Conservation (phyloP, 2,888 invertebrate species). For the Pyrrhosoma nymphula region DNA sequence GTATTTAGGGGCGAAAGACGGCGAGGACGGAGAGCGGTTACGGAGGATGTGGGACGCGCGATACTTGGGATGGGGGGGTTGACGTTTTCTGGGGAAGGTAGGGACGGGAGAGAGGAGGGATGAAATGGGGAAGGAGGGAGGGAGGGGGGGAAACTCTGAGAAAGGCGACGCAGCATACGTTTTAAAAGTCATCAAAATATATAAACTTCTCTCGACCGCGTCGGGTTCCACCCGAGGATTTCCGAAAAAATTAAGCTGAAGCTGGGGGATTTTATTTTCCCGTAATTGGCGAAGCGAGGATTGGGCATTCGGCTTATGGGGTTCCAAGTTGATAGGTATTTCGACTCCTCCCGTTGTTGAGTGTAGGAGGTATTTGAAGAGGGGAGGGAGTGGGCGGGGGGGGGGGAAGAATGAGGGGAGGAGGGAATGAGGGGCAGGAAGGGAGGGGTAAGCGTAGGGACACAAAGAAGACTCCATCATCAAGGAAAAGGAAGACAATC, state of each 20-base stretch:
- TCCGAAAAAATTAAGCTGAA: conserved; percentile 13
- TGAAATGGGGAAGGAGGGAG: not conserved
- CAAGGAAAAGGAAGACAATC: conserved; percentile 2
- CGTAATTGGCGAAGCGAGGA: conserved; percentile 51
- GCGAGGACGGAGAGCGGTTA: not conserved
- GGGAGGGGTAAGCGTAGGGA: not conserved
- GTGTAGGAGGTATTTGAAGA: not conserved
- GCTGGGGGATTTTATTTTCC: not conserved
- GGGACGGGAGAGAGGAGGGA: not conserved
- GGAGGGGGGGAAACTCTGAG: not conserved
- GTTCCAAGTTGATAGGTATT: conserved; percentile 51
- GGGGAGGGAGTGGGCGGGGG: not conserved
- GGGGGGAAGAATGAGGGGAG: not conserved
- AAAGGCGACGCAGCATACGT: not conserved
- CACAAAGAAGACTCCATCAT: not conserved
- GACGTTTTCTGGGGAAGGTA: too few relatives aligned
- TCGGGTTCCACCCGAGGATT: conserved; percentile 8
- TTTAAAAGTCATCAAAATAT: not conserved
- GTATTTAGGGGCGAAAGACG: not conserved
- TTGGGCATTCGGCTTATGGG: conserved; percentile 46
- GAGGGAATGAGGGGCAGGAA: not conserved
- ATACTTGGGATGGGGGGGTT: not conserved
- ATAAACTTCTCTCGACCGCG: not conserved
- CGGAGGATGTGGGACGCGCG: too few relatives aligned
- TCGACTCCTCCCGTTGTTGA: not conserved